Evolutionary conservation across 2,113 vertebrate genomes (phyloP).

Genomic region (Tachysurus fulvidraco): DNA sequence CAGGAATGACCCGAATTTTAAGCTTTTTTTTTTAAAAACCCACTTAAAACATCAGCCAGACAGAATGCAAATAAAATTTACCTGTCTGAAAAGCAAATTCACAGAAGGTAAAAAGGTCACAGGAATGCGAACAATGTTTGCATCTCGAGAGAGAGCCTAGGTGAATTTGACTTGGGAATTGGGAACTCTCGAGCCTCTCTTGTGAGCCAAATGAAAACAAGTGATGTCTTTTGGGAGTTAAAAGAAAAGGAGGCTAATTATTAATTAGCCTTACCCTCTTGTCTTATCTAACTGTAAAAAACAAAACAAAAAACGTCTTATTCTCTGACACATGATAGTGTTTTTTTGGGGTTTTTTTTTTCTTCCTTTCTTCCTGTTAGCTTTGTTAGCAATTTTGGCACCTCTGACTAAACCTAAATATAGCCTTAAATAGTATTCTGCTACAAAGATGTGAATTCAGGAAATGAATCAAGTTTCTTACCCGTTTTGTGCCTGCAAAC

Average conservation of each 20-base stretch:
- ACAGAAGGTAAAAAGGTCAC: not conserved
- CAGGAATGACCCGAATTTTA: not conserved
- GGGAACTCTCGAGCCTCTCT: not conserved
- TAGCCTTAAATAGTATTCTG: not conserved
- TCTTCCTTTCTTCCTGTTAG: not conserved
- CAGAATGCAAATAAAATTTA: constrained; percentile 12
- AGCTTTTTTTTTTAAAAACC: not conserved
- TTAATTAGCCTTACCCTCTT: not conserved
- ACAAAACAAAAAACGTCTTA: not conserved
- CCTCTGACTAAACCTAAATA: not conserved
- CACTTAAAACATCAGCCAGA: not conserved
- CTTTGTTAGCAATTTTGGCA: not conserved
- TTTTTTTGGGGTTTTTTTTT: not conserved
- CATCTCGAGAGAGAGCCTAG: not conserved
- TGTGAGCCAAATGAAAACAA: not conserved
- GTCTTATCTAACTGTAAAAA: not conserved
- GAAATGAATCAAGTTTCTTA: not conserved
- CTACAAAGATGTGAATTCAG: not conserved
- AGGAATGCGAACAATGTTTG: not conserved
- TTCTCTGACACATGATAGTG: not conserved
- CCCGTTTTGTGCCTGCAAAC: not conserved
- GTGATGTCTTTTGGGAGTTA: not conserved
- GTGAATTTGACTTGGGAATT: not conserved
- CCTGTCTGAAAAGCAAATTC: not conserved
- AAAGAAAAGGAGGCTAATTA: not conserved